phyloP scores from a whole-genome alignment of 2,797 vertebrate species.

The Cygnus olor region DNA sequence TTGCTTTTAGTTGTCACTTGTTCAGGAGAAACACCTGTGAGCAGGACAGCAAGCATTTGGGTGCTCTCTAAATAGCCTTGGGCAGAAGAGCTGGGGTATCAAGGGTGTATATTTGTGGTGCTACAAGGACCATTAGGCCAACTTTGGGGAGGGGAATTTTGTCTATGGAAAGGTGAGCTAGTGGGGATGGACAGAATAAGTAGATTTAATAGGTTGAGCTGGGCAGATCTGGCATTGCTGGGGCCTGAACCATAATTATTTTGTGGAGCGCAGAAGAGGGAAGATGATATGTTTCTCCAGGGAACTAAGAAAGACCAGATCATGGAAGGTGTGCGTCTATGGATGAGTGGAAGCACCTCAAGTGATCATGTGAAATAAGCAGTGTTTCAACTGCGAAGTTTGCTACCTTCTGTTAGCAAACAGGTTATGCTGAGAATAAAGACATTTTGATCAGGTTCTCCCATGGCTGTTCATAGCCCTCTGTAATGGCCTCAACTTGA shows the following conservation, averaged over 20 bases:
- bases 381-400: neutral
- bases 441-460: neutral
- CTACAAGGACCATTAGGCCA: rapidly evolving
- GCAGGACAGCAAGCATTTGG: no score
- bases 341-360: neutral
- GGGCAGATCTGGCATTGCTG: neutral
- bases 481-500: no score
- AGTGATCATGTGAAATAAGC: neutral
- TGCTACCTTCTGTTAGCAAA: neutral
- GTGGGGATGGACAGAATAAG: neutral
- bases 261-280: neutral
- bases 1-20: neutral
- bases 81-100: neutral
- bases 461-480: neutral
- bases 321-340: neutral
- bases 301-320: neutral
- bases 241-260: neutral
- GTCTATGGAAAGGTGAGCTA: neutral
- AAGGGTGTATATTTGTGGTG: neutral
- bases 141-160: neutral
- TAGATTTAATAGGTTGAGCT: neutral
- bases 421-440: neutral
- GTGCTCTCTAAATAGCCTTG: neutral
- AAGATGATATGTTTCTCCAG: neutral
- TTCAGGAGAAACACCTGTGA: neutral